phyloP scores from a whole-genome alignment of 2,888 invertebrate genomes.

The Melitaea athalia region DNA sequence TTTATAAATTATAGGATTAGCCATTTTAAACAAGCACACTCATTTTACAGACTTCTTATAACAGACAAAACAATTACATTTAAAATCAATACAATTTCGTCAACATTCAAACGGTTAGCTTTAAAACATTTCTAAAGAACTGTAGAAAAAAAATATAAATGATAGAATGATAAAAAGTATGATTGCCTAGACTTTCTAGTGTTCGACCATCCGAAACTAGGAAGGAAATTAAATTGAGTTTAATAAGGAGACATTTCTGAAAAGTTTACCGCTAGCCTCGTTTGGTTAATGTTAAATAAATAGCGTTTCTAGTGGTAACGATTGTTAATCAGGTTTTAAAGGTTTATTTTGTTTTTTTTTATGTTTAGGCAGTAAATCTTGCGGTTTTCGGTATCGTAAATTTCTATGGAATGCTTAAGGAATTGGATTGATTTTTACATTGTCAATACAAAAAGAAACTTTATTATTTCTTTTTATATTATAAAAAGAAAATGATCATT shows the following conservation, averaged over 20 bases:
- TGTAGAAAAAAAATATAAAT: slow-evolving; percentile 31
- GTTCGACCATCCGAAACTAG: slow-evolving; percentile 35
- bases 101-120: slow-evolving; percentile 46
- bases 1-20: no score
- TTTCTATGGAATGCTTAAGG: not conserved
- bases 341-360: not conserved
- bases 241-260: slow-evolving; percentile 30
- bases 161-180: slow-evolving; percentile 38
- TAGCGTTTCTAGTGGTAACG: slow-evolving; percentile 6
- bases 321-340: not conserved
- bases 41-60: no score
- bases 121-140: slow-evolving; percentile 35
- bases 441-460: no score
- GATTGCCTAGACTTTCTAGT: slow-evolving; percentile 46
- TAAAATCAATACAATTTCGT: not conserved
- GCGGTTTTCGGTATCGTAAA: not conserved
- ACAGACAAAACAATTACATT: not conserved
- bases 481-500: no score
- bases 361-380: not conserved
- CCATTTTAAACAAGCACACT: no score
- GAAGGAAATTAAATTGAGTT: slow-evolving; percentile 38
- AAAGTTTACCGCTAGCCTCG: slow-evolving; percentile 21
- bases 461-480: no score
- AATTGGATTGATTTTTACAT: no score
- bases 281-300: slow-evolving; percentile 7